Percentiles rank a stretch among this genome's conserved stretches.
These are phyloP conservation scores for Petrocephalus microphthalmus DNA, from an alignment of 2,113 vertebrate species.

Conservation along the genomic window DNA sequence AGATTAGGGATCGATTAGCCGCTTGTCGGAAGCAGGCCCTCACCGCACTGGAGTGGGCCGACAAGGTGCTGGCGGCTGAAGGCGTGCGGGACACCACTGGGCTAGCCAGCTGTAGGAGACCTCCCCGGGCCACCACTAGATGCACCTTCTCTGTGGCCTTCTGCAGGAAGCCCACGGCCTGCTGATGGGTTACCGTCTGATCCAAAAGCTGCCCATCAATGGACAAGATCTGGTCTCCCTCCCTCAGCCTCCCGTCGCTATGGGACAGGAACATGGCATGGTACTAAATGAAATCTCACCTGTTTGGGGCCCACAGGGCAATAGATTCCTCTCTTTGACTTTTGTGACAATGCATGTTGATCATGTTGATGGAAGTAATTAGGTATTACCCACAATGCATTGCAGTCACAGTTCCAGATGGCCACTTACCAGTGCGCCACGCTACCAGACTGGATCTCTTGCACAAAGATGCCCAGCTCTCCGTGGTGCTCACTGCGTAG, in stretches of 20 bases:
- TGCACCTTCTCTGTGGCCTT: slow-evolving; percentile 77
- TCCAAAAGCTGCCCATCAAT: slow-evolving; percentile 84
- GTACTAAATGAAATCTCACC: not conserved
- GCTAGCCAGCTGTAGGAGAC: slow-evolving; percentile 74
- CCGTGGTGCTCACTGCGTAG: slow-evolving; percentile 84
- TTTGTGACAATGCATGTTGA: not conserved
- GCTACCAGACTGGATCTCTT: slow-evolving; percentile 86
- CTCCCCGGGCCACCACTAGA: slow-evolving; percentile 79
- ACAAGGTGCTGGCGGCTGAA: slow-evolving; percentile 85
- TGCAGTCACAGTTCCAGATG: not conserved
- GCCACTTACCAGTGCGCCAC: slow-evolving; percentile 73
- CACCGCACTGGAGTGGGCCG: slow-evolving; percentile 84
- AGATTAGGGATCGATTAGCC: not conserved
- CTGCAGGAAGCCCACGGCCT: slow-evolving; percentile 85
- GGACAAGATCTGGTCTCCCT: slow-evolving; percentile 88
- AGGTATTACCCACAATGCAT: not conserved
- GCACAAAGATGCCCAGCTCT: slow-evolving; percentile 90
- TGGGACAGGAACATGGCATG: not conserved
- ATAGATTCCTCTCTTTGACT: not conserved
- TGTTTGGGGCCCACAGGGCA: not conserved
- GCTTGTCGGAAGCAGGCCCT: slow-evolving; percentile 31
- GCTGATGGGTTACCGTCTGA: slow-evolving; percentile 88
- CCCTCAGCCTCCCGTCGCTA: slow-evolving; percentile 85
- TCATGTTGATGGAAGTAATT: not conserved
- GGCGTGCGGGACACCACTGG: slow-evolving; percentile 82